Conservation (phyloP, 2,888 invertebrate genomes). For the Lycophotia porphyrea region DNA sequence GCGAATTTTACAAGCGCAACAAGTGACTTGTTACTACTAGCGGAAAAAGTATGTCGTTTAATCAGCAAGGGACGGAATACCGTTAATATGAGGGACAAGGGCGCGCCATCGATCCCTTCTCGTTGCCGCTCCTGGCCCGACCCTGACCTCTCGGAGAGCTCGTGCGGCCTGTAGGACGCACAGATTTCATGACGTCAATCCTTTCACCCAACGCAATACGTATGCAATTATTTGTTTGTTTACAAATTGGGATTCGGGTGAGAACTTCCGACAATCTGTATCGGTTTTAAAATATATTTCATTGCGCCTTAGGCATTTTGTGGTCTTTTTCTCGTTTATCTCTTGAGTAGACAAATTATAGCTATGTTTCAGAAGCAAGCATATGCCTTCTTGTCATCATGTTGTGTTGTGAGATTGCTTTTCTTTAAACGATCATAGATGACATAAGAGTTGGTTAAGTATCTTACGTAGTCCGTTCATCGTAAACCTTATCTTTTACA, state of each 20-base stretch:
- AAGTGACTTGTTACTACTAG: constrained; percentile 61
- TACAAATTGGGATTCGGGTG: constrained; percentile 7
- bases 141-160: constrained; percentile 78
- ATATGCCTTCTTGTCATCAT: neutral
- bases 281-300: neutral
- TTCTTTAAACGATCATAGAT: neutral
- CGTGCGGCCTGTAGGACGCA: constrained; percentile 42
- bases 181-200: constrained; percentile 59
- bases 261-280: neutral
- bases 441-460: neutral
- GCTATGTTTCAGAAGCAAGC: neutral
- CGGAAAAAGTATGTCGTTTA: constrained; percentile 49
- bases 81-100: constrained; percentile 75
- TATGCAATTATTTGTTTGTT: constrained; percentile 37
- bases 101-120: constrained; percentile 78
- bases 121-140: constrained; percentile 75
- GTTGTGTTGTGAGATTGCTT: too few species aligned
- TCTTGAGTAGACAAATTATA: neutral
- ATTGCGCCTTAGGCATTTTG: neutral
- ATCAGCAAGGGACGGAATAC: constrained; percentile 60
- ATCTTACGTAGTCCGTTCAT: neutral
- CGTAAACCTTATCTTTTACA: constrained; percentile 1
- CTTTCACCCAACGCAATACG: constrained; percentile 7
- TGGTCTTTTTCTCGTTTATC: neutral
- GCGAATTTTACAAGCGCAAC: constrained; percentile 61